Percentiles rank a stretch among this genome's conserved stretches.
Conservation (phyloP, 1,140 invertebrate species). For the Araneus ventricosus region DNA sequence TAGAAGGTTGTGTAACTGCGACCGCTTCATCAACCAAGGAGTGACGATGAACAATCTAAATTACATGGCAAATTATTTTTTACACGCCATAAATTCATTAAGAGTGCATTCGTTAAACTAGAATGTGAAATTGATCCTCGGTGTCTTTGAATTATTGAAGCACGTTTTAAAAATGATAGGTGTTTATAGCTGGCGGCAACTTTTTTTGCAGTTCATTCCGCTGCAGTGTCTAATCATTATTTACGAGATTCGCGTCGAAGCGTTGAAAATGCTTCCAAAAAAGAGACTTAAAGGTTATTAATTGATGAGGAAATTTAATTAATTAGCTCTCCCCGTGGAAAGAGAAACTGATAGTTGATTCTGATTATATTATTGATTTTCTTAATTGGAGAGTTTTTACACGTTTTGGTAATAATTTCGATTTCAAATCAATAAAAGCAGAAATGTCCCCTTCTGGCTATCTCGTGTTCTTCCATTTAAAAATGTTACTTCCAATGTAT, state of each 20-base stretch:
- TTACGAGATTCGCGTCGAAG: background rate
- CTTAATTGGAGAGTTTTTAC: too few relatives aligned
- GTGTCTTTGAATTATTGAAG: background rate
- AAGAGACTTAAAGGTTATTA: background rate
- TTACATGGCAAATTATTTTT: background rate
- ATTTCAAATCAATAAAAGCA: too few relatives aligned
- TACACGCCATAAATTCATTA: constrained; percentile 15
- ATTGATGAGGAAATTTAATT: background rate
- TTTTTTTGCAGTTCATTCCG: background rate
- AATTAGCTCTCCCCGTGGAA: background rate
- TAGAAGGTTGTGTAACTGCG: background rate
- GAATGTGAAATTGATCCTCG: background rate
- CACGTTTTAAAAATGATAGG: too few relatives aligned
- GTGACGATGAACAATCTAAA: background rate
- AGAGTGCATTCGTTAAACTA: background rate
- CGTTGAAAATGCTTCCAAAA: background rate
- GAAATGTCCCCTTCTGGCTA: too few relatives aligned
- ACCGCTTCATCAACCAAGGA: background rate
- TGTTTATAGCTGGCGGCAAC: background rate
- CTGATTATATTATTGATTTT: too few relatives aligned
- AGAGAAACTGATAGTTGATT: too few relatives aligned
- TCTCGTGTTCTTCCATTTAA: too few relatives aligned
- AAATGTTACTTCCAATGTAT: too few relatives aligned
- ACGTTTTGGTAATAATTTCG: too few relatives aligned
- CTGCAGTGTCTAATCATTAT: background rate